These are phyloP conservation scores for Cephalopachus bancanus DNA, from an alignment of 2,797 vertebrate species.

Conservation along the genomic window DNA sequence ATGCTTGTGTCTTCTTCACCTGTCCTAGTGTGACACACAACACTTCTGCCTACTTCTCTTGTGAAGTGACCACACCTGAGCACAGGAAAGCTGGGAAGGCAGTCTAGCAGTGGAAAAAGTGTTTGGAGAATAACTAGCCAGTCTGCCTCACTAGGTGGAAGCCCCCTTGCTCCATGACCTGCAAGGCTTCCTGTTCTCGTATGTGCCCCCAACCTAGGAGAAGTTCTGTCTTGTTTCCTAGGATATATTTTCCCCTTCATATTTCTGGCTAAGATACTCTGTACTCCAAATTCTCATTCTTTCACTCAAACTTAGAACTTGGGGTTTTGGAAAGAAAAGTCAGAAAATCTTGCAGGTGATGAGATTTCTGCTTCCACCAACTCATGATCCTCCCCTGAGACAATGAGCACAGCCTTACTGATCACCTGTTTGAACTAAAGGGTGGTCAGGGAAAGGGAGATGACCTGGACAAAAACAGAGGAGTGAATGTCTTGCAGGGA, in stretches of 20 bases:
- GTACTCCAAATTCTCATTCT: neutral
- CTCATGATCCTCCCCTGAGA: neutral
- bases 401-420: rapidly evolving
- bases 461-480: neutral
- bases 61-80: no score
- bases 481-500: no score
- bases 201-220: neutral
- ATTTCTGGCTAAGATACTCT: neutral
- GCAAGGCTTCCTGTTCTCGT: neutral
- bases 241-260: neutral
- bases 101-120: neutral
- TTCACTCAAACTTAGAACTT: neutral
- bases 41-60: neutral
- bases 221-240: neutral
- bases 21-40: no score
- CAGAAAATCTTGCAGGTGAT: no score
- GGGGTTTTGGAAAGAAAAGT: neutral
- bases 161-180: neutral
- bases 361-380: neutral
- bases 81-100: neutral
- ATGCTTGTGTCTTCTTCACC: neutral
- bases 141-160: neutral
- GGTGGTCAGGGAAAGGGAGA: no score
- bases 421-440: neutral
- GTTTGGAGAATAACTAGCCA: neutral